These are phyloP conservation scores for Arvicanthis niloticus DNA, from an alignment of 2,113 vertebrate species.

Conservation along the genomic window DNA sequence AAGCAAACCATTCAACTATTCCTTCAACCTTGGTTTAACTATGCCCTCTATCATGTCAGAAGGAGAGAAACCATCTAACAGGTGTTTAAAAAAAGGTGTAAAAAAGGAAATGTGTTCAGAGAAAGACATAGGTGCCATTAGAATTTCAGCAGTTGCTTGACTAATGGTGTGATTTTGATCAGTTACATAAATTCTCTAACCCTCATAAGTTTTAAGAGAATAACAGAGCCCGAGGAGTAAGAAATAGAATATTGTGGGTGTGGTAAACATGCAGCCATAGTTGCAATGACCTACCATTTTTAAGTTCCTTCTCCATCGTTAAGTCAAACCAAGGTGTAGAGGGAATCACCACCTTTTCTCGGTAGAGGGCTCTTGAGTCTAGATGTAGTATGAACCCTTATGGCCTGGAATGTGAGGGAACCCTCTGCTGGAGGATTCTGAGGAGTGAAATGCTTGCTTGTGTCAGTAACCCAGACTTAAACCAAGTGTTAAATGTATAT, in stretches of 20 bases:
- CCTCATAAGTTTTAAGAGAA: neutral
- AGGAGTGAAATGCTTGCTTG: neutral
- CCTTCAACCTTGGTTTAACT: neutral
- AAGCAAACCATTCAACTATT: neutral
- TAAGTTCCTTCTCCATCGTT: neutral
- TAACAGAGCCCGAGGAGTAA: neutral
- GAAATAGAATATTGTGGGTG: neutral
- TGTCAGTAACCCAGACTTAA: neutral
- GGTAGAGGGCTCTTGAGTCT: neutral
- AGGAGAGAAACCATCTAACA: neutral
- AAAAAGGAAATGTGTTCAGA: neutral
- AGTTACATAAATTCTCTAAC: neutral
- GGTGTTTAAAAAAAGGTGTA: too few relatives aligned
- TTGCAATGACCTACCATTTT: neutral
- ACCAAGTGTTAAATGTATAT: neutral
- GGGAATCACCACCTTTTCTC: too few relatives aligned
- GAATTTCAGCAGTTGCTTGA: neutral
- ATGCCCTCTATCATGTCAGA: neutral
- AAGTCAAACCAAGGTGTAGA: neutral
- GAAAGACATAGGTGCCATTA: neutral
- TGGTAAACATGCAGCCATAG: neutral
- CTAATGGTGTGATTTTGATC: neutral
- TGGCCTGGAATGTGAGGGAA: neutral
- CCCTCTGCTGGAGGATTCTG: neutral
- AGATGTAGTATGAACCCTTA: conserved; percentile 27